Base-by-base conservation (phyloP, 2,113 vertebrate species). In the Carollia perspicillata region DNA sequence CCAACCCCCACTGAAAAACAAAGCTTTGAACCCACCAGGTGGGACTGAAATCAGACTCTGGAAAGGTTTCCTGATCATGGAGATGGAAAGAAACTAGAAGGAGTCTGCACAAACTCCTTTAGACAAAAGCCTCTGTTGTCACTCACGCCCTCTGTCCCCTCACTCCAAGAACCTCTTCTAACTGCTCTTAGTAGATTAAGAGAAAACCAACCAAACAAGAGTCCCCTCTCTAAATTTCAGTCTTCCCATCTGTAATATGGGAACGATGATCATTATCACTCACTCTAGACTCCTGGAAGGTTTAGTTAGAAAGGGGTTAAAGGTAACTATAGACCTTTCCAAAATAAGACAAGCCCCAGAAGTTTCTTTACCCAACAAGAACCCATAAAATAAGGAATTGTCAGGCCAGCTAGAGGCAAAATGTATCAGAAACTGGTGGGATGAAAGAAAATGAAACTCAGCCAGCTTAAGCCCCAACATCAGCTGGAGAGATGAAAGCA, bases 21-120 rank as follows among this genome's bases (percentile, higher is more conserved):
- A 94, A 63, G 96, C 90, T 91, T 74, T 89, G 81, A 94, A n/a
- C 94, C 83, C 92, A 75, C 90, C 88, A 84, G 89, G 79, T 80
- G 74, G 90, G 80, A 91, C 75, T 80, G 55, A 95, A 94, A 95
- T 92, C 89, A 81, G 88, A 96, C 65, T 80, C 88, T 95, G 90
- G 42, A 74, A 93, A 94, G 93, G 65, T 92, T 95, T 94, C 78
- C 92, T 94, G 93, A 79, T 93, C 37, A 6, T 53, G 10, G 69
- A 49, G 63, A 90, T 78, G 37, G 37, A 79, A 94, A 97, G 71
- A 92, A 84, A 49, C n/a, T 90, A 44, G 84, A 90, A 69, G 28
- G 40, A 78, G 40, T 40, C 84, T 87, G 11, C 60, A 40, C 44
- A 71, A 80, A 55, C 11, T 66, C 44, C 63, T 93, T 69, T 88